Conservation (phyloP, 37 sponge, comb jelly and placozoan genomes). For the Theonella swinhoei region DNA sequence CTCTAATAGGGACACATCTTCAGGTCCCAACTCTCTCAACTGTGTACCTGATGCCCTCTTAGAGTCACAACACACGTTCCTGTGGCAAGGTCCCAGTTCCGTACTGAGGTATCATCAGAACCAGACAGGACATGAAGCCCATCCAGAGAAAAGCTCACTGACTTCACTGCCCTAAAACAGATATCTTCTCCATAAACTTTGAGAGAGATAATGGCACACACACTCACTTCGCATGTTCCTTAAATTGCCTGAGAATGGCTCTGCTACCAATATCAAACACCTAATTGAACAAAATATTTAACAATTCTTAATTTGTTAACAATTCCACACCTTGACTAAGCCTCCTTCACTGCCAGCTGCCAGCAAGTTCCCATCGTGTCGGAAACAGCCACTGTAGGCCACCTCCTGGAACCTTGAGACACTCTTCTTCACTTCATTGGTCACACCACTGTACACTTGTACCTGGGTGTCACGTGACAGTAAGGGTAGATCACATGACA, state of each 20-base stretch:
- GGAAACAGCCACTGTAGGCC: conserved; percentile 79
- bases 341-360: conserved; percentile 89
- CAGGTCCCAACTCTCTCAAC: too few relatives aligned
- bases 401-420: conserved; percentile 84
- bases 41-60: conserved; percentile 62
- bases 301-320: neutral
- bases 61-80: conserved; percentile 40
- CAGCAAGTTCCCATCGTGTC: conserved; percentile 87
- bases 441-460: conserved; percentile 68
- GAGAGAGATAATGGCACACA: neutral
- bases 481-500: neutral
- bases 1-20: too few relatives aligned
- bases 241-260: conserved; percentile 77
- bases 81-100: conserved; percentile 90
- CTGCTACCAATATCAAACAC: conserved; percentile 83
- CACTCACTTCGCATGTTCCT: conserved; percentile 77
- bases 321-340: conserved; percentile 87
- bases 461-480: conserved; percentile 54
- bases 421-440: conserved; percentile 66
- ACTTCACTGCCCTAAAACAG: conserved; percentile 72
- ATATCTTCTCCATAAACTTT: too few relatives aligned
- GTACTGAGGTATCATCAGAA: conserved; percentile 87
- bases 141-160: conserved; percentile 74
- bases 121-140: conserved; percentile 69
- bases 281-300: conserved; percentile 13